phyloP scores from a whole-genome alignment of 2,888 invertebrate genomes.

The Sphaerophoria taeniata region DNA sequence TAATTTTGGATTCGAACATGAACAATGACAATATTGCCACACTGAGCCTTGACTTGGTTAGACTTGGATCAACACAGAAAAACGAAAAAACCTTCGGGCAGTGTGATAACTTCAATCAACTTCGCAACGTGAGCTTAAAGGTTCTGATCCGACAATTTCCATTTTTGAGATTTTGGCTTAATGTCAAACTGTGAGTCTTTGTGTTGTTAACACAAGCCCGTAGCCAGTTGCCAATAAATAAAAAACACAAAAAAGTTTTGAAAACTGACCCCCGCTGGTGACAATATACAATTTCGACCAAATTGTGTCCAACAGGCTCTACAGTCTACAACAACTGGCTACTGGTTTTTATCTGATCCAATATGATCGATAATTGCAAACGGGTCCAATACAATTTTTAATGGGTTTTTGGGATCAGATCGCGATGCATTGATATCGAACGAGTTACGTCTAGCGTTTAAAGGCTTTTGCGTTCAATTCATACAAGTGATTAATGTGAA shows the following conservation, averaged over 20 bases:
- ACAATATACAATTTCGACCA: slow-evolving; percentile 1
- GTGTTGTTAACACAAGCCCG: too few relatives aligned
- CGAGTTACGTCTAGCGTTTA: slow-evolving; percentile 15
- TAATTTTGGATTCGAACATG: background rate
- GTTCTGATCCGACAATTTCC: background rate
- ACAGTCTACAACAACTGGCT: slow-evolving; percentile 4
- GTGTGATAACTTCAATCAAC: slow-evolving; percentile 14
- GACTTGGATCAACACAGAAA: background rate
- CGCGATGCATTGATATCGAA: slow-evolving; percentile 21
- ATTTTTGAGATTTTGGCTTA: background rate
- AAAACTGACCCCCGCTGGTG: background rate
- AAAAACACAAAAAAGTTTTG: background rate
- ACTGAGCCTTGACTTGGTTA: slow-evolving; percentile 2
- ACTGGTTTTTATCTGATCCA: slow-evolving; percentile 41
- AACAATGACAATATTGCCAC: slow-evolving; percentile 7
- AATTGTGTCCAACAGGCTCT: slow-evolving; percentile 34
- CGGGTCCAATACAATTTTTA: slow-evolving; percentile 11
- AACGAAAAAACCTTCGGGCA: background rate
- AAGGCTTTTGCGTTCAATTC: slow-evolving; percentile 4
- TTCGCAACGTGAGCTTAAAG: background rate
- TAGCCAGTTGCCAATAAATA: background rate
- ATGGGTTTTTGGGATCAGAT: slow-evolving; percentile 17
- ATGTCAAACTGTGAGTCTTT: background rate
- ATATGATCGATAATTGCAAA: slow-evolving; percentile 22
- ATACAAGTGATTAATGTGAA: slow-evolving; percentile 15